A percentile compares a stretch with the other conserved stretches of the same genome.
These are phyloP conservation scores for Thymelicus lineola DNA, from an alignment of 2,888 invertebrate genomes.

Conservation along the genomic window DNA sequence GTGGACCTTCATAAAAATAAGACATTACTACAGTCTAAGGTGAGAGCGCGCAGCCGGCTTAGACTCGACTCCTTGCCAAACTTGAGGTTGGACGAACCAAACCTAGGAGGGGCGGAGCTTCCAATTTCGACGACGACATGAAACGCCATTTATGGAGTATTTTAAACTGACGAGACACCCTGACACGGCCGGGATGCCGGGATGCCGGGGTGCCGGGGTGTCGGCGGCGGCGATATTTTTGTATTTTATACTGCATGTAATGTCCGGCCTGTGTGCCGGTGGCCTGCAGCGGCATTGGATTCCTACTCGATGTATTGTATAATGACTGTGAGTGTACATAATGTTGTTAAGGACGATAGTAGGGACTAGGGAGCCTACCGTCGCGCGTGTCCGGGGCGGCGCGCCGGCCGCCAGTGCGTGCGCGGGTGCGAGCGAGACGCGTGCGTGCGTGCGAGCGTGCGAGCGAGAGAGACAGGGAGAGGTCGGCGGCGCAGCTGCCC, in stretches of 20 bases:
- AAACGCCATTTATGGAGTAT: too few species aligned
- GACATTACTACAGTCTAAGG: too few species aligned
- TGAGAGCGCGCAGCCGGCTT: too few species aligned
- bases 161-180: too few species aligned
- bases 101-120: too few species aligned
- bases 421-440: slow-evolving; percentile 11
- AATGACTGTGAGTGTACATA: slow-evolving; percentile 15
- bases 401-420: neutral
- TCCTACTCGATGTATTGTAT: slow-evolving; percentile 28
- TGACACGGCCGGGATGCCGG: too few species aligned
- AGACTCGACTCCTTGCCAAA: too few species aligned
- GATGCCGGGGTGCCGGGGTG: too few species aligned
- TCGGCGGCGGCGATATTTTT: neutral
- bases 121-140: too few species aligned
- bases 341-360: neutral
- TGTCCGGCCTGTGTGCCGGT: too few species aligned
- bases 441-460: slow-evolving; percentile 29
- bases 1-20: too few species aligned
- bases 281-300: neutral
- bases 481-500: slow-evolving; percentile 29
- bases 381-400: neutral
- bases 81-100: too few species aligned
- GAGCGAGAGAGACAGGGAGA: slow-evolving; percentile 27
- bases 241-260: neutral
- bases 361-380: neutral